These are phyloP conservation scores for Manduca sexta DNA, from an alignment of 1,140 invertebrate species.

Conservation along the genomic window DNA sequence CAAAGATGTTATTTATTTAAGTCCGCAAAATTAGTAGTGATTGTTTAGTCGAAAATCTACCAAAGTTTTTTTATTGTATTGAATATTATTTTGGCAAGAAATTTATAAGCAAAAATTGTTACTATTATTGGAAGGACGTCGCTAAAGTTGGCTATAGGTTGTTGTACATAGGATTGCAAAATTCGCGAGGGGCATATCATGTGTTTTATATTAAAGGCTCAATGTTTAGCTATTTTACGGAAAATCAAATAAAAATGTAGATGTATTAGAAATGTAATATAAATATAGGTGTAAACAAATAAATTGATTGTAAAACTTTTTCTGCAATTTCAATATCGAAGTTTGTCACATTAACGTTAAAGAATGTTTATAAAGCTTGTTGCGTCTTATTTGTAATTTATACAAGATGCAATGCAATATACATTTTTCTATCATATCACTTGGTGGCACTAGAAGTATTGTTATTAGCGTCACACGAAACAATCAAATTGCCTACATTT, in stretches of 20 bases:
- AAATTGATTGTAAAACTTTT: not conserved
- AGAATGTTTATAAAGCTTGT: not conserved
- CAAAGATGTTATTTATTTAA: constrained; percentile 21
- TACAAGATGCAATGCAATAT: constrained; percentile 34
- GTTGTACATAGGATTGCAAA: constrained; percentile 47
- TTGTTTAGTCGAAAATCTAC: constrained; percentile 47
- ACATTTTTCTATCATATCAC: constrained; percentile 43
- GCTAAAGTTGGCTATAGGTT: constrained; percentile 11
- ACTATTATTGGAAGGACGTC: too few species aligned
- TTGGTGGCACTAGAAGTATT: constrained; percentile 43
- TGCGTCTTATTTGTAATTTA: not conserved
- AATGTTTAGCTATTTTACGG: constrained; percentile 39
- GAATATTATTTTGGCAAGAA: not conserved
- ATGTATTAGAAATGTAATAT: constrained; percentile 31
- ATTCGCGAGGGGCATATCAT: constrained; percentile 50
- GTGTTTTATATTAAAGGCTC: constrained; percentile 39
- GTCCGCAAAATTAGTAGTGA: constrained; percentile 5
- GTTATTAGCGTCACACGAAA: constrained; percentile 41
- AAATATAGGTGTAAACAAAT: constrained; percentile 1
- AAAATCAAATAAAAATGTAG: constrained; percentile 30
- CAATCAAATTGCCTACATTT: constrained; percentile 30
- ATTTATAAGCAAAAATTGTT: not conserved
- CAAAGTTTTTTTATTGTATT: constrained; percentile 36
- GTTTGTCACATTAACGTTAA: too few species aligned
- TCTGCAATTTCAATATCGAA: not conserved